These are phyloP conservation scores for Hydrozoanthus tunicans DNA, from an alignment of 64 coral and sea anemone genomes.

Conservation along the genomic window DNA sequence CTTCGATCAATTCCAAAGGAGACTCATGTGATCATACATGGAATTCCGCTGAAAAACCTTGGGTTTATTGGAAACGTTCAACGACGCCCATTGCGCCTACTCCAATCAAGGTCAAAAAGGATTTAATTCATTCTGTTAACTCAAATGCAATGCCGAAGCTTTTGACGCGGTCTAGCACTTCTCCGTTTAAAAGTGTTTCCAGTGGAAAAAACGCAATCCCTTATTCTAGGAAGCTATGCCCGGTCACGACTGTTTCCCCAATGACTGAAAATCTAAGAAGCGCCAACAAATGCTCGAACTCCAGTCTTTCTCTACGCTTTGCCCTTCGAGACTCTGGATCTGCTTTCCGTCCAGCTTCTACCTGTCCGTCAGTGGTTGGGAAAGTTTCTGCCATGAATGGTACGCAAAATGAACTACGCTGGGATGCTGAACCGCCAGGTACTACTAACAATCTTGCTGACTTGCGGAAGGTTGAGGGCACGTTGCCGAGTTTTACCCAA, in stretches of 20 bases:
- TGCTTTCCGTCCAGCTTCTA: not conserved
- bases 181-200: constrained; percentile 14
- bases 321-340: constrained; percentile 5
- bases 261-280: not conserved
- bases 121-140: not conserved
- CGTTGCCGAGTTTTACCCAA: constrained; percentile 19
- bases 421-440: constrained; percentile 17
- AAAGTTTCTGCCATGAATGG: not conserved
- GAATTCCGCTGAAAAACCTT: not conserved
- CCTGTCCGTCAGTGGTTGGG: not conserved
- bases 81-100: not conserved
- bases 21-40: not conserved
- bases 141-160: not conserved
- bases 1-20: no score
- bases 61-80: not conserved
- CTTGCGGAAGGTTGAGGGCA: not conserved
- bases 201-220: not conserved
- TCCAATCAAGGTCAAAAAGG: constrained; percentile 19
- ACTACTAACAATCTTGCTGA: not conserved
- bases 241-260: not conserved
- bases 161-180: constrained; percentile 11
- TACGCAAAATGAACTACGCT: not conserved
- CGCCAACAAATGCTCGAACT: not conserved
- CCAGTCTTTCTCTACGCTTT: constrained; percentile 23
- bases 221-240: not conserved